Conservation (phyloP, 2,113 vertebrate genomes). For the Myrmecobius fasciatus region DNA sequence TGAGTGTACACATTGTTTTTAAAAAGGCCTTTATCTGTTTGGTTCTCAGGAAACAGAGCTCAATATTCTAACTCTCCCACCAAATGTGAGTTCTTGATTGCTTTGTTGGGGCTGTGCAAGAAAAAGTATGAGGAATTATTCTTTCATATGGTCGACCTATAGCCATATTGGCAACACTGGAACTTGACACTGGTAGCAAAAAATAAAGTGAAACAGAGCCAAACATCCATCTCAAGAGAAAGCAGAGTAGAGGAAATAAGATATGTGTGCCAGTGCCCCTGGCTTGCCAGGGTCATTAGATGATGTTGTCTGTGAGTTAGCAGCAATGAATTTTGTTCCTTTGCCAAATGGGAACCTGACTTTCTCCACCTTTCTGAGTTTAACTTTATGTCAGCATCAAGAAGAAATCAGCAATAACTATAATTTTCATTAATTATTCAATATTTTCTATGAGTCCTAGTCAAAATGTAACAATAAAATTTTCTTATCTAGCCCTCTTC, state of each 20-base stretch:
- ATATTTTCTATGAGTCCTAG: background rate
- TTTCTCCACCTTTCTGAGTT: background rate
- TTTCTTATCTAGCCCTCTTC: background rate
- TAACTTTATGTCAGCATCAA: too few relatives aligned
- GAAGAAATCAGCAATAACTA: background rate
- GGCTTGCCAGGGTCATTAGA: constrained; percentile 19
- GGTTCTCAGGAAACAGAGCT: background rate
- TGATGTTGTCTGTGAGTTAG: background rate
- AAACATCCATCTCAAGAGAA: background rate
- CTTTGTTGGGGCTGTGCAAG: background rate
- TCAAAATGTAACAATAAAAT: background rate
- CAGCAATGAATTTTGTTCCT: background rate
- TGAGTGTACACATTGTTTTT: too few relatives aligned
- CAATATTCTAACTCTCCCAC: background rate
- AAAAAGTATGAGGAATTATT: background rate
- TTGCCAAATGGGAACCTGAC: background rate
- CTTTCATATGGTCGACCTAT: constrained; percentile 7
- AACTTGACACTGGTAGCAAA: background rate
- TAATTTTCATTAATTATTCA: background rate
- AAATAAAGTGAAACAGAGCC: background rate
- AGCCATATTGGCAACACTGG: background rate
- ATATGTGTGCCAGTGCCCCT: background rate
- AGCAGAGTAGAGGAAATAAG: background rate
- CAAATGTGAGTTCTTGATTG: background rate
- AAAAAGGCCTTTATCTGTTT: background rate